Evolutionary conservation across 64 coral and sea anemone species (phyloP).

Genomic region (Actinia tenebrosa): DNA sequence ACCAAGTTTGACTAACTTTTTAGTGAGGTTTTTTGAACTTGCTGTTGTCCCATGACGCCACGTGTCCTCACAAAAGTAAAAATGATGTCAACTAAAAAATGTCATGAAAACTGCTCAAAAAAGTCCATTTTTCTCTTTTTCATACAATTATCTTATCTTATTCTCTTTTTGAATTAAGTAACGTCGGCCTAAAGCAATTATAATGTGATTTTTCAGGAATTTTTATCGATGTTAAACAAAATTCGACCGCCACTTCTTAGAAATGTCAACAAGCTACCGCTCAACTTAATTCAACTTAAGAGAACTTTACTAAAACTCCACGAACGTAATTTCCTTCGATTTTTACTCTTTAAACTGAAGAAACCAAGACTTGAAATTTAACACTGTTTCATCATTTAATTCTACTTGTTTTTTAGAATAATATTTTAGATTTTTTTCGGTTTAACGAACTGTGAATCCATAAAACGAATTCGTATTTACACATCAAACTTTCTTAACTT

Average conservation of each 20-base stretch:
- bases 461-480: not conserved
- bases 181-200: not conserved
- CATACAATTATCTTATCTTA: not conserved
- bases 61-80: not conserved
- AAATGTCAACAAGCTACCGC: not conserved
- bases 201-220: not conserved
- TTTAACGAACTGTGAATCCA: not conserved
- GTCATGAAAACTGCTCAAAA: not conserved
- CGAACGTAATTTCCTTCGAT: not conserved
- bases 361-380: not conserved
- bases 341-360: not conserved
- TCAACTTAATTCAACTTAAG: not conserved
- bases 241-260: not conserved
- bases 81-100: not conserved
- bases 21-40: not conserved
- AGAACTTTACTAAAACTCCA: not conserved
- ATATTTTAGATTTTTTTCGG: not conserved
- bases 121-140: not conserved
- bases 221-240: constrained; percentile 8
- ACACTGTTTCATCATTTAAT: not conserved
- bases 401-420: not conserved
- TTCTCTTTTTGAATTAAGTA: not conserved
- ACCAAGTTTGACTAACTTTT: not conserved
- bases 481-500: not conserved
- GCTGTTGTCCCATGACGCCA: not conserved